These are phyloP conservation scores for Thaleichthys pacificus DNA, from an alignment of 2,797 vertebrate genomes.

Conservation along the genomic window DNA sequence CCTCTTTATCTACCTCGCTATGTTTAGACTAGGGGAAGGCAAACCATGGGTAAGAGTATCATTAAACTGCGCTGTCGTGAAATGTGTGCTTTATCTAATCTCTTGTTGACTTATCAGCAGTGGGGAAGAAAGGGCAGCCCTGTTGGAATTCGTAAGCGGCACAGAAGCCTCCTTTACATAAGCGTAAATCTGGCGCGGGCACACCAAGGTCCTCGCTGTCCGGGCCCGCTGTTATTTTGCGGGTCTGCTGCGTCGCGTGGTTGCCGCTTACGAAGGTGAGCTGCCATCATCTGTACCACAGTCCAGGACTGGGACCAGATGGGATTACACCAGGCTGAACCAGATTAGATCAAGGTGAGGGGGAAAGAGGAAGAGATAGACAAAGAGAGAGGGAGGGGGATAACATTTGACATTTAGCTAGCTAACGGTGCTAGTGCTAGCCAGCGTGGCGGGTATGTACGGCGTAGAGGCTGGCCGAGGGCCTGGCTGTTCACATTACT, in stretches of 20 bases:
- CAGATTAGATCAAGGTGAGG: slow-evolving; percentile 5
- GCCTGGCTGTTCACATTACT: slow-evolving; percentile 41
- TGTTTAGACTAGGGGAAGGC: slow-evolving; percentile 11
- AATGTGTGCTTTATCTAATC: slow-evolving; percentile 31
- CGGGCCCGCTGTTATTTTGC: slow-evolving; percentile 31
- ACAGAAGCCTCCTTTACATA: slow-evolving; percentile 37
- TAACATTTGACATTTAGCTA: slow-evolving; percentile 29
- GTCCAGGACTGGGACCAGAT: slow-evolving; percentile 22
- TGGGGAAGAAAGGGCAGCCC: slow-evolving; percentile 17
- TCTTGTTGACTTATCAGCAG: slow-evolving; percentile 30
- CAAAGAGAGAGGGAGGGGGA: neutral
- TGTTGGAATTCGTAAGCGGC: slow-evolving; percentile 39
- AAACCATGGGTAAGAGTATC: slow-evolving; percentile 22
- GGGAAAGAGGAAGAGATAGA: neutral
- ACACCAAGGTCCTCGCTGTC: slow-evolving; percentile 17
- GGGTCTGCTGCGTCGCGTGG: slow-evolving; percentile 14
- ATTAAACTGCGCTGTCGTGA: slow-evolving; percentile 28
- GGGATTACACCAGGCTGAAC: slow-evolving; percentile 17
- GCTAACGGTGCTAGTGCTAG: slow-evolving; percentile 20
- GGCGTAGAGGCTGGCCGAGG: neutral
- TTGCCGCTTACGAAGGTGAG: neutral
- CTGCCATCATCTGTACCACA: slow-evolving; percentile 31
- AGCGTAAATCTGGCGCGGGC: slow-evolving; percentile 39
- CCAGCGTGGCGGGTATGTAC: slow-evolving; percentile 3
- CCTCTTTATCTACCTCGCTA: slow-evolving; percentile 17